Evolutionary conservation across 2,797 vertebrate species (phyloP), one percentile per base, ranked within the genome.

Genomic region (Austrolebias charrua): DNA sequence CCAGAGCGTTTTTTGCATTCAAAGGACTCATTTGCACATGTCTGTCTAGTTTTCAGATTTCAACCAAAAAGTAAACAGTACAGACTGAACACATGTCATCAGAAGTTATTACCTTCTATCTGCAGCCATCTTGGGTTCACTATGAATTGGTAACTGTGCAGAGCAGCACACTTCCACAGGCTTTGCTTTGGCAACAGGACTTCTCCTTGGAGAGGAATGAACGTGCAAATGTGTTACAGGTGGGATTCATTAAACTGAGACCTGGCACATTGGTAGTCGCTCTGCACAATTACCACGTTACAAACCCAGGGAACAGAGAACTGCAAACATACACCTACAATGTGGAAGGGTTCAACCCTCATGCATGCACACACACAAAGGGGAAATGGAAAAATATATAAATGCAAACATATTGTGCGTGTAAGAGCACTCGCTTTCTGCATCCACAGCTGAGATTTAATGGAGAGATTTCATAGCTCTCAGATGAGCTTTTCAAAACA

Each of bases 231-330:
- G 86, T 86, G 79, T 80, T 86, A 82, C 92, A 93, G 92, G 93
- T 93, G 92, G 90, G 88, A 92, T 90, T 91, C 90, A 92, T 93
- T 92, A 92, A 83, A 82, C 67, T 78, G 81, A 82, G 83, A 87
- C 87, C 89, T 89, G 83, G 87, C 89, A 90, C 86, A 85, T 50
- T 79, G 85, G 86, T 87, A 78, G 79, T 86, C 24, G 55, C 84
- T 85, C 75, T 84, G 82, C 84, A 85, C 87, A 88, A 90, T 90
- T 87, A 86, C 79, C 70, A 74, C 69, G 66, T 85, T 84, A 69
- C 81, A 84, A 88, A 87, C 78, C 69, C 70, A 78, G 73, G 76
- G 76, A 87, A 80, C 71, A 58, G 52, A 75, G 70, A 75, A 79
- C 83, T 58, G 75, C 76, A 75, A 82, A 78, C 72, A 67, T 40